phyloP scores from a whole-genome alignment of 2,888 invertebrate species.

The Aspidiotus rigidus region DNA sequence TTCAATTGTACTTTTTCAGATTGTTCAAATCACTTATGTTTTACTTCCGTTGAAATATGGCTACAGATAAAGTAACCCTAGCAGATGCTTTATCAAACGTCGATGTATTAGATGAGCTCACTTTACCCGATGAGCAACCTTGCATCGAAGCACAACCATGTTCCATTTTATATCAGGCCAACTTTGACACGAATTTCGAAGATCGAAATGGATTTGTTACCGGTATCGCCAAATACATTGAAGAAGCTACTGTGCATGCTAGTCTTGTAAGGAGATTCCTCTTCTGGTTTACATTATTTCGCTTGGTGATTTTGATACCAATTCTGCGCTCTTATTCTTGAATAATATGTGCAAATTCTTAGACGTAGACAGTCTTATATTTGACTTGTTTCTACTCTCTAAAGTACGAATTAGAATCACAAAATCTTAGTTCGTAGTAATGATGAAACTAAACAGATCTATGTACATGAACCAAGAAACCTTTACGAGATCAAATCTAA shows the following conservation, averaged over 20 bases:
- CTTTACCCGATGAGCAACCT: slow-evolving; percentile 83
- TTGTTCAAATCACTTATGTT: no score
- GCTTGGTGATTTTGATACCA: no score
- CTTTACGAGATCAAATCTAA: no score
- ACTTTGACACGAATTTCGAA: slow-evolving; percentile 98
- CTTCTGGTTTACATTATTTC: background rate
- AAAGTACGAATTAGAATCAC: background rate
- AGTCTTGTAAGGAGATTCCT: slow-evolving; percentile 62
- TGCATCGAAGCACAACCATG: slow-evolving; percentile 95
- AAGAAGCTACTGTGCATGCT: slow-evolving; percentile 97
- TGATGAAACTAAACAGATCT: no score
- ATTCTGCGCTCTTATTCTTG: no score
- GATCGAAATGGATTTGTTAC: slow-evolving; percentile 97
- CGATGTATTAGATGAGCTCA: slow-evolving; percentile 90
- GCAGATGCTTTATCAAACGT: slow-evolving; percentile 92
- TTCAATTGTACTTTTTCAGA: no score
- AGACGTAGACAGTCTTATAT: no score
- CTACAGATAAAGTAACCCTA: slow-evolving; percentile 81
- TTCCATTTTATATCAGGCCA: slow-evolving; percentile 88
- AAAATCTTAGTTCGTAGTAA: no score
- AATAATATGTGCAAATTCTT: no score
- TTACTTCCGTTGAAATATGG: slow-evolving; percentile 43
- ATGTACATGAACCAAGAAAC: no score
- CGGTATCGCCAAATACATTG: slow-evolving; percentile 96
- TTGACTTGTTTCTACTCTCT: background rate